Base-by-base conservation (phyloP, 2,888 invertebrate genomes). In the Cephus runcator region DNA sequence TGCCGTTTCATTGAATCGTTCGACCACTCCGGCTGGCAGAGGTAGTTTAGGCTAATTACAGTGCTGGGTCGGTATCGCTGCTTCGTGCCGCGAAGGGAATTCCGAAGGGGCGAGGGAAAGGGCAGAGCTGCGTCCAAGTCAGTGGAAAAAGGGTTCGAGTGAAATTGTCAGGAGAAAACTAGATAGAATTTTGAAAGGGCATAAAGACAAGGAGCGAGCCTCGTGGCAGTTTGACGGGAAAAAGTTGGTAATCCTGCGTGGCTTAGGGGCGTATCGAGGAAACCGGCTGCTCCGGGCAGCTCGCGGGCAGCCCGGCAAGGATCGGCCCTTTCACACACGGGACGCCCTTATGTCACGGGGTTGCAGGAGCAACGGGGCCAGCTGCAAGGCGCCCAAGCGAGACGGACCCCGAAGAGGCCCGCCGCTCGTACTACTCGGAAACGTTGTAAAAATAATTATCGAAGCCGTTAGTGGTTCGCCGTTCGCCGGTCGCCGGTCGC, bases 371-470 rank as follows among this genome's bases (percentile, higher is more conserved):
- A 76, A 76, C 78, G 85, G 87, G 87, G 91, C 91, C 91, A 91
- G 91, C 91, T 91, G 91, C 91, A 85, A 90, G 86, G 89, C 91
- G 91, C 89, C 88, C 89, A 88, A 90, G 89, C 91, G 90, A 87
- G 88, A 90, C 90, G 87, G 84, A 83, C 86, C 40, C 40, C 40
- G 85, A 84, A 80, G 81, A 90, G 79, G 33, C 69, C 69, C 69
- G 69, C 30, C 69, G 69, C 83, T 84, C 86, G 83, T 90, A 87
- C 69, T 88, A 91, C 91, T 91, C 87, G 90, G 91, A 91, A 91
- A 91, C 90, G 91, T 88, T 91, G 90, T 91, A 90, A 91, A 91
- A 91, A 91, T 91, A 91, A 91, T 91, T 91, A 91, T 90, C 89
- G 88, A 90, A 90, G 89, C 90, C 90, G 91, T 91, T 91, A 90